Conservation (phyloP, 2,888 invertebrate genomes). For the Tachina grossa region DNA sequence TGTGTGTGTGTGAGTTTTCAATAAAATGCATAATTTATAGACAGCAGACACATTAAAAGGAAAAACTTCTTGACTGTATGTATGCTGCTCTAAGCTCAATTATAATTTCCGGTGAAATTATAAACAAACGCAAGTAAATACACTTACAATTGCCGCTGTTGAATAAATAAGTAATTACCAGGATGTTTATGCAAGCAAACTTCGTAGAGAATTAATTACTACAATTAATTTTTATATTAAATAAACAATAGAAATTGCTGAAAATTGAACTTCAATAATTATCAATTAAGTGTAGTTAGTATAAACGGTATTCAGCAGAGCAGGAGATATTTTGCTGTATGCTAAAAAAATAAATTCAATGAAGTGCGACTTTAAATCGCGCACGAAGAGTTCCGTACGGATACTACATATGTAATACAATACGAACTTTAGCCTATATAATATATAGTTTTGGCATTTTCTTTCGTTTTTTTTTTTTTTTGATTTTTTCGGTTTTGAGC, state of each 20-base stretch:
- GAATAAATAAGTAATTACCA: neutral
- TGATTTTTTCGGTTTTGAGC: too few species aligned
- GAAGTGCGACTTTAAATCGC: too few species aligned
- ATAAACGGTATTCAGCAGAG: too few species aligned
- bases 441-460: too few species aligned
- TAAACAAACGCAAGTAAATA: constrained; percentile 23
- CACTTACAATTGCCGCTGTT: neutral
- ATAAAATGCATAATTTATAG: constrained; percentile 63
- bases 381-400: too few species aligned
- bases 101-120: constrained; percentile 53
- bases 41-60: constrained; percentile 47
- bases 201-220: neutral
- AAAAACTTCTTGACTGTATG: constrained; percentile 44
- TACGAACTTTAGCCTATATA: too few species aligned
- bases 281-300: too few species aligned
- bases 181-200: neutral
- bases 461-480: too few species aligned
- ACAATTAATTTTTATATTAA: neutral
- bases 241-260: constrained; percentile 2
- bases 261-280: neutral
- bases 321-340: too few species aligned
- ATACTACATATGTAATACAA: too few species aligned
- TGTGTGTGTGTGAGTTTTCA: neutral
- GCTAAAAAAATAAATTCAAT: too few species aligned
- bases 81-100: constrained; percentile 37